Evolutionary conservation across 2,113 vertebrate genomes (phyloP), one percentile per base, ranked within the genome.

Genomic region (Phycodurus eques): DNA sequence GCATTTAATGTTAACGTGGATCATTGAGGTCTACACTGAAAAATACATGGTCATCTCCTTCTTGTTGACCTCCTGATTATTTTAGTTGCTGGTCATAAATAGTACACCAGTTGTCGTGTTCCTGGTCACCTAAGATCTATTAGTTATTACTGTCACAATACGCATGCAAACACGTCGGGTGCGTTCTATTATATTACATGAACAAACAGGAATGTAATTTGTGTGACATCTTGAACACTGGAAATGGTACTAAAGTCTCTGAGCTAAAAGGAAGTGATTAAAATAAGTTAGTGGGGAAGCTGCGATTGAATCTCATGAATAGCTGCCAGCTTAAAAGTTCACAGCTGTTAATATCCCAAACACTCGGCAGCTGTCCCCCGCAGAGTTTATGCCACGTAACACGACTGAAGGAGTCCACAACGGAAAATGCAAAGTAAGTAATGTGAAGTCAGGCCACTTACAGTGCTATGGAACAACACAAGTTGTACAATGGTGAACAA

Each of bases 311-410:
- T 85, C 87, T 82, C 63, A 81, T 77, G 83, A 87, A 77, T 85
- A 76, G 82, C 60, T 67, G 61, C 72, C 72, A 11, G 64, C 68
- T 83, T 77, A 66, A 80, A 80, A 85, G 73, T 82, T 86, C 85
- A 84, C 83, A 86, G 89, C 91, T 91, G 89, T 77, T 84, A 87
- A 90, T 86, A 89, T 85, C 75, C 61, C 72, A 79, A 85, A 88
- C 75, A 83, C 71, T 61, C 17, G 71, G 81, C 88, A 91, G 88
- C 85, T 90, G 89, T 87, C 82, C 68, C 56, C 67, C 67, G 67
- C 65, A 44, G 4, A 51, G 70, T 49, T 73, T 70, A 56, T 68
- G 75, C 77, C 86, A 88, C 59, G 84, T 82, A 82, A 85, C 81
- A 74, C 78, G 13, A 46, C 70, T 4, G 64, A 79, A 85, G 81